These are phyloP conservation scores for Drosophila carrolli DNA, from an alignment of 1,140 invertebrate species.

Conservation along the genomic window DNA sequence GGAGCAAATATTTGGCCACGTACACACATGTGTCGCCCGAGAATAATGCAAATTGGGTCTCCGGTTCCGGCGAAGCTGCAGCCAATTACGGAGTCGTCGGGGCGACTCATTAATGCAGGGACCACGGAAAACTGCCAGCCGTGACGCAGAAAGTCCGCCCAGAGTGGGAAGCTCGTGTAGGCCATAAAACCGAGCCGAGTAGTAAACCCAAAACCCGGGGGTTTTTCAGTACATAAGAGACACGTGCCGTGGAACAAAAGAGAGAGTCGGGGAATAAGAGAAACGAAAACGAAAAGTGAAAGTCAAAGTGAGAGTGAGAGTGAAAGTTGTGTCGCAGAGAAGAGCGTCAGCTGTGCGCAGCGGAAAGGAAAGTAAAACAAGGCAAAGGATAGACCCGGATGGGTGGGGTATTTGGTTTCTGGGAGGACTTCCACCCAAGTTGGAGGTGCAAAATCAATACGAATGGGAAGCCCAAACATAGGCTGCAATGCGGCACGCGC, in stretches of 20 bases:
- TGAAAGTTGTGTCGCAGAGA: conserved; percentile 17
- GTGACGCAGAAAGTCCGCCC: conserved; percentile 29
- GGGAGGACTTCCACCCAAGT: background rate
- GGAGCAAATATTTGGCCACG: conserved; percentile 53
- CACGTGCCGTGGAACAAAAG: conserved; percentile 40
- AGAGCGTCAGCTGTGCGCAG: conserved; percentile 54
- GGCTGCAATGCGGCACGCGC: conserved; percentile 47
- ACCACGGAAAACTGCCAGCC: conserved; percentile 17
- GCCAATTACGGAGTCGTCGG: conserved; percentile 53
- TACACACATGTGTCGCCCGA: conserved; percentile 44
- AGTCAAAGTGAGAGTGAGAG: conserved; percentile 33
- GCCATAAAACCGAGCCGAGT: conserved; percentile 61
- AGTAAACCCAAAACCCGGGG: conserved; percentile 11
- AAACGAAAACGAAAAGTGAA: conserved; percentile 15
- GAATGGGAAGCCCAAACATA: conserved; percentile 20
- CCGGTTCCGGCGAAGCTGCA: conserved; percentile 39
- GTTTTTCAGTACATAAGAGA: conserved; percentile 35
- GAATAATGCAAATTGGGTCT: conserved; percentile 58
- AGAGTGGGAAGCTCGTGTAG: conserved; percentile 64
- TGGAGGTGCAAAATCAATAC: conserved; percentile 76
- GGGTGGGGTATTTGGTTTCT: conserved; percentile 5
- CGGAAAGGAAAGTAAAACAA: conserved; percentile 23
- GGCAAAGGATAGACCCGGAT: conserved; percentile 57
- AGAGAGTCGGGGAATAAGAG: conserved; percentile 15
- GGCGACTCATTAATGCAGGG: conserved; percentile 42